Base-by-base conservation (phyloP, 2,797 vertebrate species). In the Saxicola maurus region DNA sequence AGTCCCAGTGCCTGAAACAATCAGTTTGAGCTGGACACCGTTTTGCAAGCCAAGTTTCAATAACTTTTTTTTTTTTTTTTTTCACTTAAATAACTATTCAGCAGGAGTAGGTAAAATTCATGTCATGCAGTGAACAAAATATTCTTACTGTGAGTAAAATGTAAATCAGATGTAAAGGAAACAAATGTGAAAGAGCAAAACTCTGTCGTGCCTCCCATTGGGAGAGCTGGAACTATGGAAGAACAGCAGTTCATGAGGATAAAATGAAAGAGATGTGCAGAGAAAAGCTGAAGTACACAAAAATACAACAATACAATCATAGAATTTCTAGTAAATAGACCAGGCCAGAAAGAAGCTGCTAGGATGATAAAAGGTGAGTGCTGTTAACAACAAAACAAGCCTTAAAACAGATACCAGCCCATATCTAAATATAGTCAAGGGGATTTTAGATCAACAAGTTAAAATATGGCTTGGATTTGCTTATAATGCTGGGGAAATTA, bases 151-250 rank as follows among this genome's bases (percentile, higher is more conserved):
- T 49, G 76, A 71, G 65, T 71, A 80, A 82, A 87, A 90, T 55
- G 48, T 69, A 89, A 93, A 89, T 91, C 43, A 68, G 66, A 72
- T 69, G 55, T 66, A 83, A 93, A 83, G 66, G 62, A 66, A 94
- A 87, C 43, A 90, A 88, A 82, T 24, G 17, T 42, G 79, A 89
- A 82, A 78, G 72, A 90, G 85, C 51, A 74, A 80, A 89, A 89
- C 46, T 57, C 51, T 6, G 13, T 31, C 33, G 67, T 40, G 35
- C 76, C 55, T 92, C 62, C 87, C 76, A 55, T 13, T 38, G 76
- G 33, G 52, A 93, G 55, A 89, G 28, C 46, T 83, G 48, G 67
- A 86, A 67, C 53, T 64, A 40, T 7, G 18, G 72, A 87, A 84
- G 46, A 91, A 61, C 18, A 40, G 35, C 51, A 86, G 45, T 33